Conservation (phyloP, 2,888 invertebrate species). For the Hypselothyrea guttata region DNA sequence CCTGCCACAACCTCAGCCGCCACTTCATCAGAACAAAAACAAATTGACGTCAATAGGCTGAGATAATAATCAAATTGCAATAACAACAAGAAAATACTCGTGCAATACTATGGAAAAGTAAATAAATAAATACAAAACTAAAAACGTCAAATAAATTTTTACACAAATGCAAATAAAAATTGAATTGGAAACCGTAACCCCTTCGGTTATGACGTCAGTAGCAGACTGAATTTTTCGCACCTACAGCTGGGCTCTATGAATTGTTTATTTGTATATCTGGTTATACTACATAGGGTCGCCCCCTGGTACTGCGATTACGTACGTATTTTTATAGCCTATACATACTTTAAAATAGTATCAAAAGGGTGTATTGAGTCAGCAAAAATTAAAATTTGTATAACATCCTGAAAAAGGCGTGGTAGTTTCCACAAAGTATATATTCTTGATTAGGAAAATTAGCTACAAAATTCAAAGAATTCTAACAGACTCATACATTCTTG, state of each 20-base stretch:
- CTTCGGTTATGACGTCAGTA: conserved; percentile 42
- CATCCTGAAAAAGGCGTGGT: no score
- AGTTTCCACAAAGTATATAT: no score
- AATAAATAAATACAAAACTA: conserved; percentile 40
- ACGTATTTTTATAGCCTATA: no score
- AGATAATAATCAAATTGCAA: conserved; percentile 66
- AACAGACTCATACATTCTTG: no score
- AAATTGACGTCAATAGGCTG: conserved; percentile 68
- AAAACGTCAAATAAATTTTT: conserved; percentile 55
- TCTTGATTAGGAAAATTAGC: no score
- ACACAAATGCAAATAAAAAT: conserved; percentile 57
- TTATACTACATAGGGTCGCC: background rate
- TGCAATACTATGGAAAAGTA: conserved; percentile 9
- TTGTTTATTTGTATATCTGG: background rate
- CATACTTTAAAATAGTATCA: no score
- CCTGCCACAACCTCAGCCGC: conserved; percentile 6
- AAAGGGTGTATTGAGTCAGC: no score
- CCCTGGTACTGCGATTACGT: no score
- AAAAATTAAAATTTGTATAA: no score
- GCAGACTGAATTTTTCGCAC: conserved; percentile 35
- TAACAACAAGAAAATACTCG: conserved; percentile 27
- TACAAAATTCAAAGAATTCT: no score
- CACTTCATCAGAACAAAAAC: conserved; percentile 42
- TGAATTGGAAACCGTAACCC: background rate
- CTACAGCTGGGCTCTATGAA: conserved; percentile 7